phyloP scores from a whole-genome alignment of 2,113 vertebrate species.

The Corythoichthys haematopterus region DNA sequence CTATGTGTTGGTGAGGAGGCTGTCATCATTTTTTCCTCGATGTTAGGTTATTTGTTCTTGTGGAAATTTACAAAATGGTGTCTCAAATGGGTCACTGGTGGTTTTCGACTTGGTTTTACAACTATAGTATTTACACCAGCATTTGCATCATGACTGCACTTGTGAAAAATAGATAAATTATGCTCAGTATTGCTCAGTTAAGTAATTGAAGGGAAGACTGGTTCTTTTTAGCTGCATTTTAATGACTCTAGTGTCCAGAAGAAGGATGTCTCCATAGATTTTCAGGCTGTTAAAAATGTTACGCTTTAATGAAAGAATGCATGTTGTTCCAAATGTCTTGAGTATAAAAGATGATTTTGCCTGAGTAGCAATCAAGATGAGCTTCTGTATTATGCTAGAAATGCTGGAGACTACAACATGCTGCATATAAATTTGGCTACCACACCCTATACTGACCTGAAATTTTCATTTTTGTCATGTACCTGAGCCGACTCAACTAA shows the following conservation, averaged over 20 bases:
- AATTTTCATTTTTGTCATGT: slow-evolving; percentile 38
- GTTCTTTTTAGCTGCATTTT: slow-evolving; percentile 10
- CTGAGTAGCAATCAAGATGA: slow-evolving; percentile 31
- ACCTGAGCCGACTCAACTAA: slow-evolving; percentile 34
- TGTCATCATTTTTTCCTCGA: slow-evolving; percentile 14
- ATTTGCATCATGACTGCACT: slow-evolving; percentile 29
- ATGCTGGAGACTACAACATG: slow-evolving; percentile 29
- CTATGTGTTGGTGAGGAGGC: slow-evolving; percentile 8
- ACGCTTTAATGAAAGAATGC: slow-evolving; percentile 3
- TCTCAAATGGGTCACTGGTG: not conserved
- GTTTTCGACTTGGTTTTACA: slow-evolving; percentile 5
- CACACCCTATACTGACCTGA: slow-evolving; percentile 14
- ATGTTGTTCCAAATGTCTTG: slow-evolving; percentile 17
- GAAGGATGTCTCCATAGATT: slow-evolving; percentile 11
- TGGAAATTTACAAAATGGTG: slow-evolving; percentile 4
- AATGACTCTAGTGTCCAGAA: slow-evolving; percentile 2
- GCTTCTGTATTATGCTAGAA: slow-evolving; percentile 19
- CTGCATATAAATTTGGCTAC: slow-evolving; percentile 15
- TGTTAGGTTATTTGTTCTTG: slow-evolving; percentile 20
- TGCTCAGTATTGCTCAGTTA: not conserved
- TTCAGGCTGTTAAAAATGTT: slow-evolving; percentile 21
- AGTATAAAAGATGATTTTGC: slow-evolving; percentile 13
- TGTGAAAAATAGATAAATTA: slow-evolving; percentile 29
- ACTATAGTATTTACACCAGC: not conserved
- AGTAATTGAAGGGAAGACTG: slow-evolving; percentile 8